Evolutionary conservation across 2,113 vertebrate species (phyloP).

Genomic region (Chamaetylas fuelleborni): DNA sequence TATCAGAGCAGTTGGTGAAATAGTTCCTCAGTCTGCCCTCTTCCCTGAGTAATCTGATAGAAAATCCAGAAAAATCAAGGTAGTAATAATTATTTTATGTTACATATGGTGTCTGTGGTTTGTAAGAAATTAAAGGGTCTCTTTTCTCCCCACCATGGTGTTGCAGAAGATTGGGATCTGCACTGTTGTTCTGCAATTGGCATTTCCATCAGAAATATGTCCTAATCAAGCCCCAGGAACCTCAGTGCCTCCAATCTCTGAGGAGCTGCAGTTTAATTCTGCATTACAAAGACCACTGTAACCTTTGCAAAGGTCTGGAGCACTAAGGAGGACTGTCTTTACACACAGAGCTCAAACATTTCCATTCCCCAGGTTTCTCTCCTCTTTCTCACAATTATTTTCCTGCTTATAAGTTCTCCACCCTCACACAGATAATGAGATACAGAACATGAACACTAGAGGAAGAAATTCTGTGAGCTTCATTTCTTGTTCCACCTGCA

Average conservation of each 20-base stretch:
- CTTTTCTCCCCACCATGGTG: rapidly evolving
- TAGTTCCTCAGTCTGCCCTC: not conserved
- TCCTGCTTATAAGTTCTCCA: not conserved
- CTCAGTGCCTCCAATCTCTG: not conserved
- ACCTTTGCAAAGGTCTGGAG: not conserved
- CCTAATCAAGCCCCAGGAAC: not conserved
- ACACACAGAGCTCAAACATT: not conserved
- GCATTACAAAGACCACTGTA: not conserved
- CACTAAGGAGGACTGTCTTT: not conserved
- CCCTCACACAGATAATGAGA: not conserved
- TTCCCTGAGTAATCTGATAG: not conserved
- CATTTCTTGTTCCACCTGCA: not conserved
- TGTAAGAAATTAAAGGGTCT: not conserved
- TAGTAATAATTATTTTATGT: not conserved
- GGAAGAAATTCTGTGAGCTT: not conserved
- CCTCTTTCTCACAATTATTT: not conserved
- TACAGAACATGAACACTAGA: not conserved
- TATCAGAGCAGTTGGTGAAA: not conserved
- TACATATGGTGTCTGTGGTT: not conserved
- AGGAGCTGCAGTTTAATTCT: not conserved
- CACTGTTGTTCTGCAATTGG: not conserved
- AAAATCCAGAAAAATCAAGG: not conserved
- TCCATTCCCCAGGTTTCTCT: not conserved
- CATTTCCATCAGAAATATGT: not conserved
- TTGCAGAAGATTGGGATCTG: not conserved